Conservation (phyloP, 2,113 vertebrate genomes). For the Garra rufa region DNA sequence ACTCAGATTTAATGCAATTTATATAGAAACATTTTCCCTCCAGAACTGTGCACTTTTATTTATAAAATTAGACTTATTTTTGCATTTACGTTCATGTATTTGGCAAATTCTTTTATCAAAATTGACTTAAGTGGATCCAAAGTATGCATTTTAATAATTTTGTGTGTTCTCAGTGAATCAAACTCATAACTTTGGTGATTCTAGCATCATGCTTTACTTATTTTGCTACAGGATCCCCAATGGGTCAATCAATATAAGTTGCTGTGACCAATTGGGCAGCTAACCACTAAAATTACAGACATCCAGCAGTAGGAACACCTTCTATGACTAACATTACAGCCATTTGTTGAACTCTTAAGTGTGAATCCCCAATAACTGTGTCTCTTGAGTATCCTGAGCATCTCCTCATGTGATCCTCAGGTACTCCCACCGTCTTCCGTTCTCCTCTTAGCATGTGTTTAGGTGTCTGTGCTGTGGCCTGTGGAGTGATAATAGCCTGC, state of each 20-base stretch:
- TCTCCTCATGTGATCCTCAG: background rate
- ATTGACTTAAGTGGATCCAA: background rate
- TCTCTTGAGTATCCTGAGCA: background rate
- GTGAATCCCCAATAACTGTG: background rate
- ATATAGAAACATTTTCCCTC: background rate
- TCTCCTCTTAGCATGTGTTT: background rate
- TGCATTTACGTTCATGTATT: background rate
- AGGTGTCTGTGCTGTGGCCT: background rate
- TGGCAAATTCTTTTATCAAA: background rate
- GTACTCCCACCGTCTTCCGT: background rate
- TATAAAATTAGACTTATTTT: conserved; percentile 1
- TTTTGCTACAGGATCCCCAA: background rate
- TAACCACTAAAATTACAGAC: background rate
- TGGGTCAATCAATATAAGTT: background rate
- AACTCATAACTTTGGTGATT: background rate
- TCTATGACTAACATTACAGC: background rate
- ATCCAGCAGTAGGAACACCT: background rate
- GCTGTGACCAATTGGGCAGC: background rate
- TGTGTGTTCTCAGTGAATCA: background rate
- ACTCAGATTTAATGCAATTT: background rate
- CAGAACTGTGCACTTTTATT: background rate
- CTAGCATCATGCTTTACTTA: background rate
- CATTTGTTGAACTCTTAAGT: background rate
- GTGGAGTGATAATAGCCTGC: conserved; percentile 3
- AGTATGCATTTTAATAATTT: background rate